A percentile compares a stretch with the other conserved stretches of the same genome.
Conservation (phyloP, 2,888 invertebrate genomes). For the Caenorhabditis japonica region DNA sequence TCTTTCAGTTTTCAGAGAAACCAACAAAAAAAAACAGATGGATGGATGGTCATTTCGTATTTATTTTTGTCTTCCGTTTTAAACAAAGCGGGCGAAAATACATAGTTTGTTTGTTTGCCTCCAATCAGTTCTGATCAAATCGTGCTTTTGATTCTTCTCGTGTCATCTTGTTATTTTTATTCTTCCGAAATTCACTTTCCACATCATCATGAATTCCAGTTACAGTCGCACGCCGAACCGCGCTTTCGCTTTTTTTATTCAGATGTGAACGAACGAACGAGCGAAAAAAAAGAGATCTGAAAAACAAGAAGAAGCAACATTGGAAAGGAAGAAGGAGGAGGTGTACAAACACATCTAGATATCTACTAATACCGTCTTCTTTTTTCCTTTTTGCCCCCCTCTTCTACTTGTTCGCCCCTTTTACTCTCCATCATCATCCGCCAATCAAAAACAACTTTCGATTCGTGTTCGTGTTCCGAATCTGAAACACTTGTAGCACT, state of each 20-base stretch:
- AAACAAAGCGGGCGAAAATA: constrained; percentile 6
- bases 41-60: background rate
- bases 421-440: constrained; percentile 21
- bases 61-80: constrained; percentile 8
- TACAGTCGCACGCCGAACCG: constrained; percentile 16
- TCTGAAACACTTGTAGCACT: constrained; percentile 8
- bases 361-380: constrained; percentile 37
- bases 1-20: constrained; percentile 32
- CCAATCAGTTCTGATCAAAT: constrained; percentile 20
- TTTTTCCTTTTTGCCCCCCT: background rate
- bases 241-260: constrained; percentile 47
- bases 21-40: constrained; percentile 13
- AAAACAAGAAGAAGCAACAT: constrained; percentile 51
- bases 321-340: constrained; percentile 12
- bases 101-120: background rate
- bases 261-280: no score
- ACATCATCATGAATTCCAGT: constrained; percentile 39
- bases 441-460: constrained; percentile 56
- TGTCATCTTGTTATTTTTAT: constrained; percentile 34
- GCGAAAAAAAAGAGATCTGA: constrained; percentile 31
- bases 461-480: constrained; percentile 36
- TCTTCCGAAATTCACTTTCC: constrained; percentile 33
- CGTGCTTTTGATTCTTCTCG: constrained; percentile 8
- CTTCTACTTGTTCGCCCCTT: constrained; percentile 25
- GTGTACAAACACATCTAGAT: constrained; percentile 52